Evolutionary conservation across 2,797 vertebrate species (phyloP).

Genomic region (Arvicola amphibius): DNA sequence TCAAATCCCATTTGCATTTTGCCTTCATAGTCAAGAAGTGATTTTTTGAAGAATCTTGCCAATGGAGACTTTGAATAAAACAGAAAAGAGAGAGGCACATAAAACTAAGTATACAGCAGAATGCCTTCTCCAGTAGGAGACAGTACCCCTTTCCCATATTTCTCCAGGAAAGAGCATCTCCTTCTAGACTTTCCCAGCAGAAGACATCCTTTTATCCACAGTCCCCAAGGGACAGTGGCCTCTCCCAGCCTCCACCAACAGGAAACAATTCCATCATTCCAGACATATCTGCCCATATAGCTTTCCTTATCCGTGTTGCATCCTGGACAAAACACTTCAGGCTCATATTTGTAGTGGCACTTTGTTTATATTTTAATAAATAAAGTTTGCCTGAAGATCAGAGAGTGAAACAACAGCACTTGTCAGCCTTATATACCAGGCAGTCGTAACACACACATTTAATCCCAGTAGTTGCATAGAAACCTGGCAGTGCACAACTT

Average conservation of each 20-base stretch:
- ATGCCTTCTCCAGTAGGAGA: neutral
- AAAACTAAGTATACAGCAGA: neutral
- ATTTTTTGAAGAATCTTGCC: neutral
- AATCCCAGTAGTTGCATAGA: no score
- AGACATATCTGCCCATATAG: neutral
- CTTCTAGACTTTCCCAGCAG: neutral
- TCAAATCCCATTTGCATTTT: conserved; percentile 9
- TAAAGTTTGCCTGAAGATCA: no score
- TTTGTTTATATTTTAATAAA: no score
- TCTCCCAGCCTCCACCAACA: neutral
- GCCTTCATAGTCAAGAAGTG: neutral
- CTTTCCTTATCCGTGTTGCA: neutral
- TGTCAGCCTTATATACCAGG: no score
- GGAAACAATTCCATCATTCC: neutral
- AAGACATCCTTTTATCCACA: neutral
- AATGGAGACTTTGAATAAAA: neutral
- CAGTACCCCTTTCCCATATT: rapidly evolving
- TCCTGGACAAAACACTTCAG: conserved; percentile 2
- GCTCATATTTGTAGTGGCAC: neutral
- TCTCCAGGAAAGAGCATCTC: neutral
- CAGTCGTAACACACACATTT: no score
- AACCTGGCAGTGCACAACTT: no score
- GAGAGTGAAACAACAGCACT: no score
- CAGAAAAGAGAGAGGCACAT: neutral
- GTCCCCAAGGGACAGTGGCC: neutral